Evolutionary conservation across 1,140 invertebrate species (phyloP).

Genomic region (Ceratina australensis): DNA sequence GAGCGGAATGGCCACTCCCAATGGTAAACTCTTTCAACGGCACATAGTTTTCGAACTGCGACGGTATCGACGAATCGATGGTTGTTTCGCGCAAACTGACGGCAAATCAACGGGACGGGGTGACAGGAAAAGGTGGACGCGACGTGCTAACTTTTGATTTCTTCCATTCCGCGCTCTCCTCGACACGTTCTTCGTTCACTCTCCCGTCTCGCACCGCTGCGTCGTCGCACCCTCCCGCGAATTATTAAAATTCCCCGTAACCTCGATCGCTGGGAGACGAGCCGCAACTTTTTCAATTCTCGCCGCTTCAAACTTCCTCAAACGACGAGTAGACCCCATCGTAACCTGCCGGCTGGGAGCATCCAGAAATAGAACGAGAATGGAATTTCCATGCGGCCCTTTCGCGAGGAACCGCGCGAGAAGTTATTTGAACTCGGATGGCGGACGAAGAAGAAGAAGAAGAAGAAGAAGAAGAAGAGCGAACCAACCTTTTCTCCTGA

Average conservation of each 20-base stretch:
- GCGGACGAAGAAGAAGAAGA: too few species aligned
- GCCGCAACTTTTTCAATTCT: conserved; percentile 46
- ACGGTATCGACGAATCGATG: conserved; percentile 6
- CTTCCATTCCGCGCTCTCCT: conserved; percentile 13
- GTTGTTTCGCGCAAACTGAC: not conserved
- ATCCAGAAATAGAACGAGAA: conserved; percentile 15
- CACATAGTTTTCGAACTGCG: conserved; percentile 1
- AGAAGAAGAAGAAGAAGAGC: too few species aligned
- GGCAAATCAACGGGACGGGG: not conserved
- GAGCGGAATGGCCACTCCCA: not conserved
- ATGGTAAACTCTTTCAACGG: conserved; percentile 11
- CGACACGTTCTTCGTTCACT: conserved; percentile 15
- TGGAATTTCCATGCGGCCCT: not conserved
- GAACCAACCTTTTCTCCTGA: not conserved
- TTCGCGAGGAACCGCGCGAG: not conserved
- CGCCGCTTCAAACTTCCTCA: conserved; percentile 23
- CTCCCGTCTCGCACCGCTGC: not conserved
- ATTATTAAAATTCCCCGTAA: conserved; percentile 41
- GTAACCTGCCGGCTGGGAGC: not conserved
- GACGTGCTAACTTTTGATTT: conserved; percentile 26
- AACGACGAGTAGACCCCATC: not conserved
- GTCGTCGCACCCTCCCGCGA: not conserved
- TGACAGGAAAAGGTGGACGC: too few species aligned
- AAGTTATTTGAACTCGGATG: not conserved
- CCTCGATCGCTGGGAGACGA: not conserved